phyloP scores from a whole-genome alignment of 2,888 invertebrate genomes.

The Aphelenchoides bicaudatus region DNA sequence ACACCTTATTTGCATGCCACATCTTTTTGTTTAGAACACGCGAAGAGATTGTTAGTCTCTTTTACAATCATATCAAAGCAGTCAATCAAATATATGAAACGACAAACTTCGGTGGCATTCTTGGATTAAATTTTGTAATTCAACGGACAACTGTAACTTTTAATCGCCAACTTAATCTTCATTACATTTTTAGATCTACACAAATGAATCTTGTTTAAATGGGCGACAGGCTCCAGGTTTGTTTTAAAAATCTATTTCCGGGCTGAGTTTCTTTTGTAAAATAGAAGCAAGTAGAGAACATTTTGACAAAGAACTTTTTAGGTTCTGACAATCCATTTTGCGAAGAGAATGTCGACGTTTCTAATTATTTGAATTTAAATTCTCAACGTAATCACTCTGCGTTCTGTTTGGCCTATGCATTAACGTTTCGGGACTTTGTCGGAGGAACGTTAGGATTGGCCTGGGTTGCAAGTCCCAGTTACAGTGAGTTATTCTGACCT shows the following conservation, averaged over 20 bases:
- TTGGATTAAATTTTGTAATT: slow-evolving; percentile 93
- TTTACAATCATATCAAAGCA: slow-evolving; percentile 96
- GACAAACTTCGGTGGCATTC: slow-evolving; percentile 90
- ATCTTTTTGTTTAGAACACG: slow-evolving; percentile 69
- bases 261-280: too few species aligned
- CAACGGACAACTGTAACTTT: slow-evolving; percentile 73
- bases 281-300: too few species aligned
- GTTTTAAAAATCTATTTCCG: too few species aligned
- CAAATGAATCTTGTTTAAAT: slow-evolving; percentile 73
- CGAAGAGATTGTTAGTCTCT: slow-evolving; percentile 92
- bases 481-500: slow-evolving; percentile 52
- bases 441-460: slow-evolving; percentile 95
- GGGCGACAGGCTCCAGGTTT: slow-evolving; percentile 40
- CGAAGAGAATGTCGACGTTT: slow-evolving; percentile 90
- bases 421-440: slow-evolving; percentile 95
- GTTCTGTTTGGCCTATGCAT: slow-evolving; percentile 98
- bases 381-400: slow-evolving; percentile 93
- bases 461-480: slow-evolving; percentile 94
- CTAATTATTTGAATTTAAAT: slow-evolving; percentile 95
- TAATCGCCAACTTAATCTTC: background rate
- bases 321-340: slow-evolving; percentile 64
- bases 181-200: slow-evolving; percentile 77
- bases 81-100: slow-evolving; percentile 94
- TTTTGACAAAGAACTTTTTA: too few species aligned
- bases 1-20: background rate